Conservation (phyloP, 1,140 invertebrate genomes). For the Artemia franciscana region DNA sequence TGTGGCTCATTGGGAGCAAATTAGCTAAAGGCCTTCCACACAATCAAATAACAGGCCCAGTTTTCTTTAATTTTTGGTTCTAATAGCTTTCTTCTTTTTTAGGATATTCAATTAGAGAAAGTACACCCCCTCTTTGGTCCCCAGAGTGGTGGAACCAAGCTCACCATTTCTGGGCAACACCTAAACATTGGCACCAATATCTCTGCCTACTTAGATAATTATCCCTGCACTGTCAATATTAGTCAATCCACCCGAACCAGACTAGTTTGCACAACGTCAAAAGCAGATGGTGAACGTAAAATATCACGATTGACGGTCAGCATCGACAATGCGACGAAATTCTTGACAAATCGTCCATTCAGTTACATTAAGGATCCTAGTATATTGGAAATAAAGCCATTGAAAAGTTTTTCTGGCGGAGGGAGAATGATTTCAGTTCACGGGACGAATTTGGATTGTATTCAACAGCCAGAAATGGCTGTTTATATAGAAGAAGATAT, state of each 20-base stretch:
- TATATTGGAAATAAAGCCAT: slow-evolving; percentile 70
- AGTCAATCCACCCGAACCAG: slow-evolving; percentile 68
- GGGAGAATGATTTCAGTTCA: slow-evolving; percentile 79
- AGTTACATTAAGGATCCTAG: slow-evolving; percentile 80
- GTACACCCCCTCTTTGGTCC: slow-evolving; percentile 69
- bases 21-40: too few relatives aligned
- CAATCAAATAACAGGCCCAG: too few relatives aligned
- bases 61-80: too few relatives aligned
- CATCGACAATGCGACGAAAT: slow-evolving; percentile 60
- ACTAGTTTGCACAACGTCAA: slow-evolving; percentile 62
- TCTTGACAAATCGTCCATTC: slow-evolving; percentile 41
- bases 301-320: slow-evolving; percentile 40
- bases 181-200: slow-evolving; percentile 80
- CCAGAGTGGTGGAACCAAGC: slow-evolving; percentile 70
- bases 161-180: slow-evolving; percentile 71
- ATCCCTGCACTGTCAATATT: slow-evolving; percentile 63
- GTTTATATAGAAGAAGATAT: slow-evolving; percentile 44
- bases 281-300: slow-evolving; percentile 24
- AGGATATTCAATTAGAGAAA: slow-evolving; percentile 49
- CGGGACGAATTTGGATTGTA: slow-evolving; percentile 69
- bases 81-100: background rate
- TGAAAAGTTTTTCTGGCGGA: slow-evolving; percentile 67
- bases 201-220: slow-evolving; percentile 61
- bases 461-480: slow-evolving; percentile 71
- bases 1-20: too few relatives aligned